Conservation (phyloP, 2,888 invertebrate species). For the Campoletis raptor region DNA sequence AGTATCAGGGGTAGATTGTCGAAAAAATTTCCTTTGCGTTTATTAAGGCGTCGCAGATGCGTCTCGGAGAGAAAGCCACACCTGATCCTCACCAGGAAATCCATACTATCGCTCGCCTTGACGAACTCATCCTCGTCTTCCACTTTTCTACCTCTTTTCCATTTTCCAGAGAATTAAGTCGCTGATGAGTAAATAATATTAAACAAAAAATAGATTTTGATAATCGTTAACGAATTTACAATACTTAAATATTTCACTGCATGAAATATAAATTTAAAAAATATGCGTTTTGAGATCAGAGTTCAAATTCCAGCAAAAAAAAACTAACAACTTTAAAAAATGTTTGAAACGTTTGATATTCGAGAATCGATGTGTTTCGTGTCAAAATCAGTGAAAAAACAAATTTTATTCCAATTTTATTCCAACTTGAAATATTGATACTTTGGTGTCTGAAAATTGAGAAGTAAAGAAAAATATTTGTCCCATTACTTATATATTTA, state of each 20-base stretch:
- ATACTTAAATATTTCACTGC: neutral
- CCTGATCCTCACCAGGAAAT: constrained; percentile 77
- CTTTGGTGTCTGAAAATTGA: no score
- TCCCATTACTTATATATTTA: no score
- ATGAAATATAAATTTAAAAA: no score
- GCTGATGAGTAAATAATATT: neutral
- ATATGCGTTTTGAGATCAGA: no score
- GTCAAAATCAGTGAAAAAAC: no score
- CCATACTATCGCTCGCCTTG: constrained; percentile 70
- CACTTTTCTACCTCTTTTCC: constrained; percentile 19
- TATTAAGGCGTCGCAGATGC: constrained; percentile 73
- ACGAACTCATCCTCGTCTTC: constrained; percentile 34
- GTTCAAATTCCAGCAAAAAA: neutral
- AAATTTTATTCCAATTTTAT: no score
- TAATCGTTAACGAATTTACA: no score
- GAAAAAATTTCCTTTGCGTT: constrained; percentile 50
- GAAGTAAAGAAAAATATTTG: no score
- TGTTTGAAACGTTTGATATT: neutral
- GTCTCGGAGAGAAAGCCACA: constrained; percentile 68
- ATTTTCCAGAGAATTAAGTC: neutral
- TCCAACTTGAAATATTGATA: no score
- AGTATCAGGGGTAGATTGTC: constrained; percentile 20
- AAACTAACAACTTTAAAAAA: neutral
- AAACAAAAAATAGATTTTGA: neutral
- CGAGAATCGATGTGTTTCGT: neutral